Percentiles rank a stretch among this genome's conserved stretches.
Conservation (phyloP, 2,888 invertebrate species). For the Acrocyrtus sp. region DNA sequence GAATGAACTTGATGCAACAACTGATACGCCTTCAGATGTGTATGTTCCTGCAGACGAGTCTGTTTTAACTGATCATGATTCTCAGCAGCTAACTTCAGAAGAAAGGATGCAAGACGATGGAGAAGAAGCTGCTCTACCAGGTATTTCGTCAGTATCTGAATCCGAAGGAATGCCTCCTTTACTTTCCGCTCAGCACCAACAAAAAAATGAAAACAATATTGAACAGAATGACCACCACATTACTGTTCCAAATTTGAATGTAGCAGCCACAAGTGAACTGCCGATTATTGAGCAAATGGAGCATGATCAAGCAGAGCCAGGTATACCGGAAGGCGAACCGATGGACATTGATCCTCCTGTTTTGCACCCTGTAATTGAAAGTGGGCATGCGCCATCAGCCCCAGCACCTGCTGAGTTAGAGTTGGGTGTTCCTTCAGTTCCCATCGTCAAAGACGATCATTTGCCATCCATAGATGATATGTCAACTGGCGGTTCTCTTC, state of each 20-base stretch:
- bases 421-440: neutral
- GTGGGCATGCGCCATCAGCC: neutral
- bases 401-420: neutral
- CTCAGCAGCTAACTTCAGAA: neutral
- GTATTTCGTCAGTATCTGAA: neutral
- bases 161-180: neutral
- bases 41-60: neutral
- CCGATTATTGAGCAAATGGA: constrained; percentile 10
- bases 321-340: neutral
- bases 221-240: too few relatives aligned
- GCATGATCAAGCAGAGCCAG: neutral
- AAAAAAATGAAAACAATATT: too few relatives aligned
- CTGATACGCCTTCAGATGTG: neutral
- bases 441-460: constrained; percentile 22
- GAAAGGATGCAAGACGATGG: neutral
- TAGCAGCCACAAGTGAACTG: neutral
- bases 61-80: neutral
- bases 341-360: constrained; percentile 40
- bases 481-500: neutral
- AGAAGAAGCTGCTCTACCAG: too few relatives aligned
- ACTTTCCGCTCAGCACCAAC: too few relatives aligned
- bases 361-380: constrained; percentile 7
- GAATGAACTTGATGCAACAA: neutral
- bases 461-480: constrained; percentile 22
- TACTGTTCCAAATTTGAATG: too few relatives aligned